Evolutionary conservation across 2,113 vertebrate genomes (phyloP).

Genomic region (Saimiri boliviensis): DNA sequence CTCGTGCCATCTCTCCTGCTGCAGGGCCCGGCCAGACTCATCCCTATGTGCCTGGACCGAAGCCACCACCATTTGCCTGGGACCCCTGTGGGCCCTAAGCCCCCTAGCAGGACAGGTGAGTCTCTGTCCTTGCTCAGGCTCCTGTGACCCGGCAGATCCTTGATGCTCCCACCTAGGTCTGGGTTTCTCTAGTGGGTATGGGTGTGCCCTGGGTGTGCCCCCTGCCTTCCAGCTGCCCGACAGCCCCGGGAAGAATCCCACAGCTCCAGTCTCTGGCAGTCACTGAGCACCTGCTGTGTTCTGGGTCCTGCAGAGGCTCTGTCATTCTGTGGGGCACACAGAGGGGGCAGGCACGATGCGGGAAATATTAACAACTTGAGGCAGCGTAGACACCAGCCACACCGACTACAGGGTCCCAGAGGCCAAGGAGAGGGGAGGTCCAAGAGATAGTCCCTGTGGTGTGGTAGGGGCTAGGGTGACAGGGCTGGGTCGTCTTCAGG

Average conservation of each 20-base stretch:
- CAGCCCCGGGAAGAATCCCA: background rate
- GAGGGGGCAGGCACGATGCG: background rate
- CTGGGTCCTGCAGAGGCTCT: fast-evolving
- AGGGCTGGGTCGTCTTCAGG: background rate
- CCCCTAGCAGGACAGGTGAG: background rate
- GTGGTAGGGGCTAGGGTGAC: background rate
- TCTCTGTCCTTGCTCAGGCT: background rate
- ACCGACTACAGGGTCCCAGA: background rate
- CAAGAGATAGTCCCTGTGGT: background rate
- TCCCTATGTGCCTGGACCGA: background rate
- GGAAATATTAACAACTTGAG: too few species aligned
- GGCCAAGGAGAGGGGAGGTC: background rate
- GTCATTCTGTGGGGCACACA: background rate
- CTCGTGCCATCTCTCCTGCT: background rate
- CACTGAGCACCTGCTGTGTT: background rate
- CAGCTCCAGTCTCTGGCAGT: too few species aligned
- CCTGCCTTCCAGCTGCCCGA: background rate
- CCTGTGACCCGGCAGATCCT: background rate
- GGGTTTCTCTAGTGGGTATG: fast-evolving
- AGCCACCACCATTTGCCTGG: background rate
- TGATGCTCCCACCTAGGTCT: fast-evolving
- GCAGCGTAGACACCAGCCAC: background rate
- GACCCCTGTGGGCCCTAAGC: background rate
- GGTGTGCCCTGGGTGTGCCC: fast-evolving
- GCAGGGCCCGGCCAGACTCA: background rate